A percentile compares a stretch with the other conserved stretches of the same genome.
phyloP scores from a whole-genome alignment of 2,113 vertebrate species.

The Podilymbus podiceps region DNA sequence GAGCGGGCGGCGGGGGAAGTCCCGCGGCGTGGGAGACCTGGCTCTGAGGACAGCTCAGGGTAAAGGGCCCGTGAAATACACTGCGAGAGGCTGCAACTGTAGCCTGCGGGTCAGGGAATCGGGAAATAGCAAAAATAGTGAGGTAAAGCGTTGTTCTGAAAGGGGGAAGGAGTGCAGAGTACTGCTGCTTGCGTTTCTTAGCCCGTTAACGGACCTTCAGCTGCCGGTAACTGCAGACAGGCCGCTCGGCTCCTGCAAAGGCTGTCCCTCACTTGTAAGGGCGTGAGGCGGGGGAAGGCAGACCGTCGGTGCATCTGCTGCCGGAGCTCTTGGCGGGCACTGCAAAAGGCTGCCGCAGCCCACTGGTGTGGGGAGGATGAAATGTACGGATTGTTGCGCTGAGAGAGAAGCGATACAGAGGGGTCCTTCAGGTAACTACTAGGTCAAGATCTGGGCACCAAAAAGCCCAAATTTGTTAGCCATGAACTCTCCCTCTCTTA shows the following conservation, averaged over 20 bases:
- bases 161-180: background rate
- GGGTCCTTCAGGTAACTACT: background rate
- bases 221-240: background rate
- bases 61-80: background rate
- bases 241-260: background rate
- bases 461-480: background rate
- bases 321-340: fast-evolving
- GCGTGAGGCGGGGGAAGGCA: background rate
- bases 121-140: fast-evolving
- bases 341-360: background rate
- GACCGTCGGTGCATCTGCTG: background rate
- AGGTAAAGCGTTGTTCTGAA: background rate
- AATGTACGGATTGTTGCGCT: background rate
- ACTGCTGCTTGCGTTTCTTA: fast-evolving
- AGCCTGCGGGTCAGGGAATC: background rate
- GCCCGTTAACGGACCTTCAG: background rate
- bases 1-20: no score
- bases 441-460: background rate
- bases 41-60: background rate
- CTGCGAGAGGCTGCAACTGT: no score
- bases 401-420: background rate
- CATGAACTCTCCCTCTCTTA: background rate
- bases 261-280: background rate
- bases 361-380: background rate
- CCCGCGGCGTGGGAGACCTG: no score